Evolutionary conservation across 2,113 vertebrate species (phyloP), one percentile per base, ranked within the genome.

Genomic region (Garra rufa): DNA sequence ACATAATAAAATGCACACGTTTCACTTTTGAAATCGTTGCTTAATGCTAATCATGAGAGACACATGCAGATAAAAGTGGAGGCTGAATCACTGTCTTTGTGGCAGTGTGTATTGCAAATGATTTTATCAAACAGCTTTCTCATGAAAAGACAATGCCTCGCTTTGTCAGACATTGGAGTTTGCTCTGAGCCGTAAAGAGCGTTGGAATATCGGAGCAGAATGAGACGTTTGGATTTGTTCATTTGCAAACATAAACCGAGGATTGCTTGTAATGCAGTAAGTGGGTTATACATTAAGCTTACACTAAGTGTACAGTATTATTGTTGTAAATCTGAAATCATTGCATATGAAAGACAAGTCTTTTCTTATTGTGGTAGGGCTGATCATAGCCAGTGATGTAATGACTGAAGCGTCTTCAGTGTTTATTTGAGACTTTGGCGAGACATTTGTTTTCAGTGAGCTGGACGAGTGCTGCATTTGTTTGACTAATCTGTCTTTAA

Each of bases 11-110:
- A 61, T 61, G 24, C 57, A 26, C 24, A 26, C 44, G 11, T 46
- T 46, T 46, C 2, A 13, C 57, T 61, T 59, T 24, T 59, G 21
- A 24, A 59, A 55, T 21, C 9, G 55, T 4, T 61, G 57, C 57
- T 61, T 61, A 61, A 13, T 26, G 26, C 57, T 61, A 61, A 17
- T 65, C 8, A 17, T 15, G 26, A 17, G 26, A 30, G 26, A 65
- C 13, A 63, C 13, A 15, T 65, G 14, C 26, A 17, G 61, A 65
- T 65, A 30, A 91, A 82, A 86, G 69, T 73, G 46, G 71, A 87
- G 88, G 92, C 85, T 87, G 83, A 92, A 92, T 92, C 92, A 88
- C 71, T 70, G 89, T 86, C 91, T 92, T 93, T 92, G 92, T 92
- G 41, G 90, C 85, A 85, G 76, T 85, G 76, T 85, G 78, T 90